Evolutionary conservation across 2,888 invertebrate species (phyloP), one percentile per base, ranked within the genome.

Genomic region (Acleris holmiana): DNA sequence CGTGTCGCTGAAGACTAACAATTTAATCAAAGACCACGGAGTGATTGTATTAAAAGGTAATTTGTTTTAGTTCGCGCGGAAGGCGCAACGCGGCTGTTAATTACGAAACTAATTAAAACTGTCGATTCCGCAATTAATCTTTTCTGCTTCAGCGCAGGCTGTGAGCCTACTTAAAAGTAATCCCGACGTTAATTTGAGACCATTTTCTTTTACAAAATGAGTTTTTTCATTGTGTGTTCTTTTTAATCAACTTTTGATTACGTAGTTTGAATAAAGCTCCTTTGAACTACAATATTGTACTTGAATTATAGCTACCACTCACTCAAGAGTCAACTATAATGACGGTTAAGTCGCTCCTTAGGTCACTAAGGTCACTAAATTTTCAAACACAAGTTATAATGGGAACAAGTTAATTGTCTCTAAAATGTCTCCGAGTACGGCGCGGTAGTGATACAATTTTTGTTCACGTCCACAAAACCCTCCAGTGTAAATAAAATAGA

Each of bases 101-200:
- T 90, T 90, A 89, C 86, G 76, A 84, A 89, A 90, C 88, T 89
- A 91, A 91, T 91, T 90, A 90, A 89, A 88, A 90, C 86, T 88
- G 89, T 88, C 88, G 88, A 90, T 87, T 86, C 82, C 73, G 84
- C 85, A 86, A 91, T 91, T 90, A 90, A 90, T 90, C 88, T 90
- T 79, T 77, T 77, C 75, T 73, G 76, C 71, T 71, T 56, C 73
- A 72, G 68, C 68, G 73, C 71, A 69, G 67, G 72, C 71, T 67
- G 67, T 68, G 69, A 64, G 69, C 68, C 60, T 70, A 64, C 69
- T 68, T 69, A 76, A 69, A 67, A 71, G 70, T 68, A 69, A 69
- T 66, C 67, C 67, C 35, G 48, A 59, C 68, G 66, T 65, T 72
- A 66, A 62, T 60, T 55, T 35, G 35, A 50, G 25, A 19, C 44